Percentiles rank a stretch among this genome's conserved stretches.
Evolutionary conservation across 2,888 invertebrate species (phyloP).

Genomic region (Fragum whitleyi): DNA sequence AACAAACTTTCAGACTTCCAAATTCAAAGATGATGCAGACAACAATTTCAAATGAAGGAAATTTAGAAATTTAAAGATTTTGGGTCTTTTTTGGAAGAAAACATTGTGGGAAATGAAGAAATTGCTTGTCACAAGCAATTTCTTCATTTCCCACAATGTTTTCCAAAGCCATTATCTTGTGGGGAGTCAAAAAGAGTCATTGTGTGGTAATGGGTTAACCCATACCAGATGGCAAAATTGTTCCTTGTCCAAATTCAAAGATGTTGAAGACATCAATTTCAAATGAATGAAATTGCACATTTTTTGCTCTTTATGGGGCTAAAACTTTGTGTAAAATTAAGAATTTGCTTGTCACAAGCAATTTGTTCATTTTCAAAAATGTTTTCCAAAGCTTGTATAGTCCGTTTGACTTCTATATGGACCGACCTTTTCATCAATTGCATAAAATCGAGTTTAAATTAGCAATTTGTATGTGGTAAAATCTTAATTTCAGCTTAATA

Average conservation of each 20-base stretch:
- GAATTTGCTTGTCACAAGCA: background rate
- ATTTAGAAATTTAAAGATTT: background rate
- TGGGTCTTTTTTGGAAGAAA: background rate
- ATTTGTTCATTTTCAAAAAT: background rate
- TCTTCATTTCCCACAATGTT: slow-evolving; percentile 25
- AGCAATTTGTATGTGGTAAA: too few species aligned
- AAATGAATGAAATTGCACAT: too few species aligned
- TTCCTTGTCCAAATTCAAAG: too few species aligned
- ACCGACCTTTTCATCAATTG: too few species aligned
- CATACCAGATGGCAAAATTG: too few species aligned
- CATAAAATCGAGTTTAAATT: too few species aligned
- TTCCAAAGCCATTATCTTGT: background rate
- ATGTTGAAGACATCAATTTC: too few species aligned
- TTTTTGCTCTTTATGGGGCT: too few species aligned
- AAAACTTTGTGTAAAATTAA: slow-evolving; percentile 2
- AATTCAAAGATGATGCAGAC: background rate
- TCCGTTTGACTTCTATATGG: too few species aligned
- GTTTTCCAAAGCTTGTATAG: background rate
- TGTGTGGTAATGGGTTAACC: slow-evolving; percentile 2
- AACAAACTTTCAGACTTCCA: background rate
- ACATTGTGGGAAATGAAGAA: slow-evolving; percentile 6
- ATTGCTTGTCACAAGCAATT: slow-evolving; percentile 3
- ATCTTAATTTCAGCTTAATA: too few species aligned
- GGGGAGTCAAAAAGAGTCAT: background rate
- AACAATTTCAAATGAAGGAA: background rate